Percentiles rank a stretch among this genome's conserved stretches.
phyloP scores from a whole-genome alignment of 2,888 invertebrate genomes.

The Bombylius major region DNA sequence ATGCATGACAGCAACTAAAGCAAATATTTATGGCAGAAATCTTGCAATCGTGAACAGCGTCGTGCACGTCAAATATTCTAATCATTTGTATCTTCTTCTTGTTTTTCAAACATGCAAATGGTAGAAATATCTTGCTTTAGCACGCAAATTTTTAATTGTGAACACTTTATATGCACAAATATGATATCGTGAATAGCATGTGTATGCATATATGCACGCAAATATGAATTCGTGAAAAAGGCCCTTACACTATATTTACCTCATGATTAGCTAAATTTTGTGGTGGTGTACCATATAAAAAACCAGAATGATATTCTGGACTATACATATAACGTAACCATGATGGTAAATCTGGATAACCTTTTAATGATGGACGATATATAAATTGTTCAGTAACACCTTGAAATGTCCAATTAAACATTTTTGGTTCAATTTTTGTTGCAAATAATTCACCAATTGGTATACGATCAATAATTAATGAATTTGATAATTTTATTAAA shows the following conservation, averaged over 20 bases:
- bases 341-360: slow-evolving; percentile 70
- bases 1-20: no score
- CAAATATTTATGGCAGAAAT: no score
- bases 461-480: slow-evolving; percentile 21
- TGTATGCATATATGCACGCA: no score
- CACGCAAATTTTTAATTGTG: no score
- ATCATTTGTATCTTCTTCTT: no score
- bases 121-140: no score
- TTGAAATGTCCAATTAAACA: slow-evolving; percentile 63
- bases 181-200: no score
- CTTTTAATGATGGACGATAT: slow-evolving; percentile 60
- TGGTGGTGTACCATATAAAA: slow-evolving; percentile 75
- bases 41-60: no score
- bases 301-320: slow-evolving; percentile 61
- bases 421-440: slow-evolving; percentile 59
- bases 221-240: no score
- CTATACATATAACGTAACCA: slow-evolving; percentile 81
- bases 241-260: slow-evolving; percentile 18
- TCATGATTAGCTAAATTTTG: slow-evolving; percentile 41
- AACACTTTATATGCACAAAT: no score
- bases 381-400: slow-evolving; percentile 32
- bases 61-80: no score
- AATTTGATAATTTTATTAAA: background rate
- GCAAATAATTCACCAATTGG: slow-evolving; percentile 57
- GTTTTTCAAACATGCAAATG: no score